phyloP scores from a whole-genome alignment of 2,888 invertebrate species.

The Euplagia quadripunctaria region DNA sequence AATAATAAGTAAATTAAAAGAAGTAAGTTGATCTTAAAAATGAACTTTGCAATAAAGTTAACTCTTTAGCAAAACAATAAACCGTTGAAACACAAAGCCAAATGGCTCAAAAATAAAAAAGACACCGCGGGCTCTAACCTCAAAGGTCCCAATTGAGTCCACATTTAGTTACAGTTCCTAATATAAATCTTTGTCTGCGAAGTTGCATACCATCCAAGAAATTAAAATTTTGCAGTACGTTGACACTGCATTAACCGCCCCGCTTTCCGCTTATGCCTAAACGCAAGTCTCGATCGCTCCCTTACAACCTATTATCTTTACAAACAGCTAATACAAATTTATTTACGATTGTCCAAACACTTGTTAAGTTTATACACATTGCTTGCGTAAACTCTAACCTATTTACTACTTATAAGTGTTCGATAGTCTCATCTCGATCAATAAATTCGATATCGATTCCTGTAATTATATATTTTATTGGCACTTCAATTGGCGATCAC shows the following conservation, averaged over 20 bases:
- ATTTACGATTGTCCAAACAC: slow-evolving; percentile 44
- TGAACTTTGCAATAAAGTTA: too few species aligned
- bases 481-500: slow-evolving; percentile 15
- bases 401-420: slow-evolving; percentile 15
- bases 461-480: slow-evolving; percentile 15
- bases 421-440: slow-evolving; percentile 11
- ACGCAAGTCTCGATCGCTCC: not conserved
- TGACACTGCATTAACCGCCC: not conserved
- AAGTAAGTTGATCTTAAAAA: too few species aligned
- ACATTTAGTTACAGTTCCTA: not conserved
- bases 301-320: slow-evolving; percentile 18
- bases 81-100: not conserved
- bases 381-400: slow-evolving; percentile 23
- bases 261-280: not conserved
- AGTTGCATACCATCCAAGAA: not conserved
- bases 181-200: not conserved
- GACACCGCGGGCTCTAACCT: too few species aligned
- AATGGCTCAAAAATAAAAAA: not conserved
- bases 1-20: too few species aligned
- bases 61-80: not conserved
- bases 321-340: slow-evolving; percentile 48
- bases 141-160: too few species aligned
- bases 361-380: slow-evolving; percentile 20
- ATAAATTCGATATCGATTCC: slow-evolving; percentile 13
- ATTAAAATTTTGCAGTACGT: not conserved